Evolutionary conservation across 1,140 invertebrate genomes (phyloP).

Genomic region (Brachionus asplanchnoidis): DNA sequence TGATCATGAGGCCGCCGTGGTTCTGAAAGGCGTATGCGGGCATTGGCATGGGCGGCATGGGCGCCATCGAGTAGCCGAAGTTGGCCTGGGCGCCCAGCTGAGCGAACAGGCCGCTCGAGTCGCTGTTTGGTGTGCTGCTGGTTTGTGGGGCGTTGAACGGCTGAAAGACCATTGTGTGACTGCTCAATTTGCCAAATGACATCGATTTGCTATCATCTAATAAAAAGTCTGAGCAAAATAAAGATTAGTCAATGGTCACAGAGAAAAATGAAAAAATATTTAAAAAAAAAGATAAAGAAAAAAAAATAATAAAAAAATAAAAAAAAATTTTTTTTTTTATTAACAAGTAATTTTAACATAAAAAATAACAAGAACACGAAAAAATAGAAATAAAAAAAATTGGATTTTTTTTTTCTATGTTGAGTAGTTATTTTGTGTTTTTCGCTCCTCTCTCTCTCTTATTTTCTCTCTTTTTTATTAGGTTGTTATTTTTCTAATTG

Average conservation of each 20-base stretch:
- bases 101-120: background rate
- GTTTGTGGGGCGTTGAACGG: background rate
- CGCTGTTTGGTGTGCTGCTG: background rate
- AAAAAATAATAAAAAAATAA: background rate
- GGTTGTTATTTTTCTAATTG: constrained; percentile 10
- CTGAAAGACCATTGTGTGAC: constrained; percentile 13
- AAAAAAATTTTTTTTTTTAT: background rate
- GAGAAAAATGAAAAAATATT: background rate
- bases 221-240: background rate
- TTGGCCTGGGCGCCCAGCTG: background rate
- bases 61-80: background rate
- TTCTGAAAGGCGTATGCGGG: background rate
- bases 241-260: background rate
- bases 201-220: background rate
- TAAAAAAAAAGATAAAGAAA: background rate
- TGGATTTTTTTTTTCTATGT: background rate
- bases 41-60: background rate
- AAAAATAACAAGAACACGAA: constrained; percentile 37
- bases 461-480: background rate
- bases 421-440: background rate
- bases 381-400: background rate
- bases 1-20: background rate
- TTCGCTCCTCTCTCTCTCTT: background rate
- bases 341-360: constrained; percentile 31
- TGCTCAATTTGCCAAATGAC: constrained; percentile 9